These are phyloP conservation scores for Synodontis membranacea DNA, from an alignment of 2,113 vertebrate genomes.

Conservation along the genomic window DNA sequence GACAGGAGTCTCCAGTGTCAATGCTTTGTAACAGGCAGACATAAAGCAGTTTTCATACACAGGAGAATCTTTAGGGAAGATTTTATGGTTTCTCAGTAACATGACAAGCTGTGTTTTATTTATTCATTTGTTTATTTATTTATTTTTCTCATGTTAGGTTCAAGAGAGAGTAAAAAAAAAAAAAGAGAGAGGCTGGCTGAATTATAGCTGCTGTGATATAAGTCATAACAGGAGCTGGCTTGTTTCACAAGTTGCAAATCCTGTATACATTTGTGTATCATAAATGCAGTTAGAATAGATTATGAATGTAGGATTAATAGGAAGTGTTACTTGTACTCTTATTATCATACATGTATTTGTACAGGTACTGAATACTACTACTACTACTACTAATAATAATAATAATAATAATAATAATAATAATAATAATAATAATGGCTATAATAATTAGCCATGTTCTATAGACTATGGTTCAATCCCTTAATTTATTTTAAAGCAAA, in stretches of 20 bases:
- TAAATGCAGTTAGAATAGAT: neutral
- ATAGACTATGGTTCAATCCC: neutral
- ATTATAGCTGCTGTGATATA: neutral
- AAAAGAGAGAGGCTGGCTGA: neutral
- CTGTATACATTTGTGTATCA: neutral
- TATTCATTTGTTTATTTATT: too few relatives aligned
- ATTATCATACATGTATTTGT: neutral
- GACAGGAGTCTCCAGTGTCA: neutral
- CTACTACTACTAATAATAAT: neutral
- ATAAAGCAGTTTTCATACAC: neutral
- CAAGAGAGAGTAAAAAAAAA: neutral
- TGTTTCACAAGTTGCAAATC: neutral
- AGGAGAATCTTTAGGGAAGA: neutral
- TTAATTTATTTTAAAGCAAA: too few relatives aligned
- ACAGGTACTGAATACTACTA: neutral
- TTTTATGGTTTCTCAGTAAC: neutral
- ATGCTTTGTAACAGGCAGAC: neutral
- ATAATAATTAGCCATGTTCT: neutral
- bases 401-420: neutral
- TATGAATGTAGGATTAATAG: neutral
- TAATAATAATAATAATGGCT: neutral
- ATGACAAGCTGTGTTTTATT: neutral
- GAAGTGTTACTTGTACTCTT: neutral
- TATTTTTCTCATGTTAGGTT: neutral
- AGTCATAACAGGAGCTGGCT: neutral